Base-by-base conservation (phyloP, 2,888 invertebrate genomes). In the Priapulus caudatus region DNA sequence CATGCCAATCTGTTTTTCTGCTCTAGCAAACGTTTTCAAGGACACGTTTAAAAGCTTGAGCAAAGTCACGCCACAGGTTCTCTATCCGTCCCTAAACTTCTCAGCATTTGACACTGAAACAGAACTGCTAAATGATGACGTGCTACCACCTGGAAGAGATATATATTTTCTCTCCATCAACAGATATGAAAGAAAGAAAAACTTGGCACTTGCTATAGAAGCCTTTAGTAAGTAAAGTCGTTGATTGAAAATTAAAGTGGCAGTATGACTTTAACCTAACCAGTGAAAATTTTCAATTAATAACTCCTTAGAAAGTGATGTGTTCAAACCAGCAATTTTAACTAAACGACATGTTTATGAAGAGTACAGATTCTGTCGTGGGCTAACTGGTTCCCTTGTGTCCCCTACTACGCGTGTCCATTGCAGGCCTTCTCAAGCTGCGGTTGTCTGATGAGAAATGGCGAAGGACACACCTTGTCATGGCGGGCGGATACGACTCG, bases 401-500 rank as follows among this genome's bases (percentile, higher is more conserved):
- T n/a, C n/a, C n/a, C n/a, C n/a, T n/a, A n/a, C n/a, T n/a, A n/a
- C n/a, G n/a, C n/a, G n/a, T n/a, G n/a, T n/a, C n/a, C n/a, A n/a
- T n/a, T n/a, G n/a, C n/a, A n/a, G n/a, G n/a, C n/a, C n/a, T n/a
- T n/a, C n/a, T n/a, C n/a, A n/a, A n/a, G n/a, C n/a, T n/a, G n/a
- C n/a, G n/a, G n/a, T n/a, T n/a, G n/a, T n/a, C n/a, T n/a, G n/a
- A n/a, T n/a, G n/a, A 1, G 2, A 54, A 55, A 19, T 60, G 59
- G 43, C 44, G 51, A 0, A 60, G 63, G 22, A 79, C 86, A n/a
- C 84, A 84, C 67, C 77, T 98, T 52, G 81, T 97, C 19, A 80
- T 98, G 69, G 93, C 92, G 51, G 99, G 99, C 15, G 98, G 98
- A 1, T 98, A 91, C 72, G 98, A 99, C 67, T 81, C 81, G 1